Evolutionary conservation across 2,888 invertebrate genomes (phyloP), one percentile per base, ranked within the genome.

Genomic region (Ochropacha duplaris): DNA sequence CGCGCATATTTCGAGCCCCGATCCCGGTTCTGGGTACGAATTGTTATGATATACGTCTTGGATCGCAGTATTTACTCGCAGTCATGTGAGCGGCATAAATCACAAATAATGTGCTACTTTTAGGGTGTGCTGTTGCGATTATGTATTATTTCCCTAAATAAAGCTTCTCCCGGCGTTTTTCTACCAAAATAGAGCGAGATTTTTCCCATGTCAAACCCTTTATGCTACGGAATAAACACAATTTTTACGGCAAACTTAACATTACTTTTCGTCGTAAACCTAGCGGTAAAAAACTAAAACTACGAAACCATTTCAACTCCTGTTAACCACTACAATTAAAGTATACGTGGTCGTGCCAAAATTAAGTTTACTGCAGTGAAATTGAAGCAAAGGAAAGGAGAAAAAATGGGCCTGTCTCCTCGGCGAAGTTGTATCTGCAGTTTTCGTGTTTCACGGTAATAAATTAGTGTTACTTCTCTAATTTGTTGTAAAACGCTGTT

Each of bases 11-110:
- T 44, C 44, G 44, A 16, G 19, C 44, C 19, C 16, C 44, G 19
- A 19, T 39, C 39, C 39, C 39, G 16, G n/a, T 19, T 19, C n/a
- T 19, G 19, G 19, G 44, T 44, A 44, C 44, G 44, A 44, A 44
- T 44, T 44, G 44, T 44, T 44, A 44, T 44, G 44, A 44, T 44
- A 6, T 44, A 44, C 44, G 44, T 19, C 44, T 19, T 6, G 4
- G 44, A 19, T 44, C 44, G 44, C 44, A 19, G 44, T 44, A 19
- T 44, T 44, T 44, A 44, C 44, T 6, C 44, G 19, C 44, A 44
- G 44, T 44, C 44, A 19, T 44, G 44, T 44, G 44, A 44, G 44
- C 44, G 44, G 44, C 44, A 44, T 44, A 44, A 44, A 44, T 44
- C 44, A 44, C 8, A 19, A 19, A 19, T 44, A 44, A 44, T 44